Evolutionary conservation across 2,888 invertebrate genomes (phyloP).

Genomic region (Dryobota labecula): DNA sequence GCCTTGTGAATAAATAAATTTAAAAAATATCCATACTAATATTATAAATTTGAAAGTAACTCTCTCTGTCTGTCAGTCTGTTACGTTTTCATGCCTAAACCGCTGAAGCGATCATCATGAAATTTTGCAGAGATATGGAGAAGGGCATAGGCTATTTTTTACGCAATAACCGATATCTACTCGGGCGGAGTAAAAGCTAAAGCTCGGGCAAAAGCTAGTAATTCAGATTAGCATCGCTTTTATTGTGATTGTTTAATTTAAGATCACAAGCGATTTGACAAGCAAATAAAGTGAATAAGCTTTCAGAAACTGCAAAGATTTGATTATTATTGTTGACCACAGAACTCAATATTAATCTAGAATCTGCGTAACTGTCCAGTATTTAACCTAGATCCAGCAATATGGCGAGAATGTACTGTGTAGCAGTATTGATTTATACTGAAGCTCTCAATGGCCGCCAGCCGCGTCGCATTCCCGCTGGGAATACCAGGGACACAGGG

Average conservation of each 20-base stretch:
- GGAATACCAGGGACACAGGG: constrained; percentile 33
- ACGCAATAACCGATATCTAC: too few relatives aligned
- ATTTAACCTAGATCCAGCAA: constrained; percentile 34
- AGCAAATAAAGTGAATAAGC: not conserved
- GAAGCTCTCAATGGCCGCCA: not conserved
- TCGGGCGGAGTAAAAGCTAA: too few relatives aligned
- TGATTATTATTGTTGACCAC: not conserved
- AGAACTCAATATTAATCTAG: not conserved
- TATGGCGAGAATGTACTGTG: constrained; percentile 20
- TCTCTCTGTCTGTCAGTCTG: too few relatives aligned
- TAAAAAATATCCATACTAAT: too few relatives aligned
- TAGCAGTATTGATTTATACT: constrained; percentile 41
- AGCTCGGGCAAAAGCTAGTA: too few relatives aligned
- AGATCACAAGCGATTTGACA: not conserved
- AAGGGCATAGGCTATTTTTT: too few relatives aligned
- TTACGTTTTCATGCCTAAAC: too few relatives aligned
- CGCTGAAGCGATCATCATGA: too few relatives aligned
- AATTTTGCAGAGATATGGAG: too few relatives aligned
- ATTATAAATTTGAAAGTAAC: too few relatives aligned
- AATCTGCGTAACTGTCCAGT: not conserved
- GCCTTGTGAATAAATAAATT: too few relatives aligned
- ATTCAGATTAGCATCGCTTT: not conserved
- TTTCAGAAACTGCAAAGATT: not conserved
- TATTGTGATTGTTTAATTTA: not conserved
- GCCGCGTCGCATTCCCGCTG: not conserved